A percentile compares a stretch with the other conserved stretches of the same genome.
Conservation (phyloP, 2,113 vertebrate genomes). For the Bubo blakistoni region DNA sequence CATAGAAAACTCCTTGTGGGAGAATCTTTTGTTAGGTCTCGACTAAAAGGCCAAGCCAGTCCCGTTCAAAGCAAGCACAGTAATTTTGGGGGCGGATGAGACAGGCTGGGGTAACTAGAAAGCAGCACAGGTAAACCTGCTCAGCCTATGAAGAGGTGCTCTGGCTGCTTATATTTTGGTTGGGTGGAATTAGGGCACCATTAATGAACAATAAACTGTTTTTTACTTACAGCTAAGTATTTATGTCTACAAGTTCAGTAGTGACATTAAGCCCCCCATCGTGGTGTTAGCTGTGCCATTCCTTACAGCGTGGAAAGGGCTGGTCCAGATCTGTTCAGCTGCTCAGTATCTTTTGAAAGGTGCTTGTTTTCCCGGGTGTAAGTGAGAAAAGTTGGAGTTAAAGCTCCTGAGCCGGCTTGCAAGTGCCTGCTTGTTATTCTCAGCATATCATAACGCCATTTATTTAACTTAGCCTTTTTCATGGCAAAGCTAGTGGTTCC, state of each 20-base stretch:
- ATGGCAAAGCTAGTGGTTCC: background rate
- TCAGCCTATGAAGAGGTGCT: background rate
- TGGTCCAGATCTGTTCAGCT: background rate
- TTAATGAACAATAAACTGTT: background rate
- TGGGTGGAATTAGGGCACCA: background rate
- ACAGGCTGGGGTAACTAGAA: background rate
- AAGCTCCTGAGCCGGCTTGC: background rate
- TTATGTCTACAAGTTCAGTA: background rate
- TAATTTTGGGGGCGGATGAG: background rate
- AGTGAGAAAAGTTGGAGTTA: background rate
- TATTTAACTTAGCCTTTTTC: background rate
- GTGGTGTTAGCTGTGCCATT: background rate
- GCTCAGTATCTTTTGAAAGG: background rate
- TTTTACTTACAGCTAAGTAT: background rate
- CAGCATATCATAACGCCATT: background rate
- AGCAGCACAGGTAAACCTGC: background rate
- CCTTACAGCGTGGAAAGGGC: background rate
- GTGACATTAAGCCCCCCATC: rapidly evolving
- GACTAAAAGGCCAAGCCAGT: background rate
- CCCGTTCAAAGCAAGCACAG: background rate
- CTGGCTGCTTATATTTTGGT: background rate
- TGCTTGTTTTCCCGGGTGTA: background rate
- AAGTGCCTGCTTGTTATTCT: background rate
- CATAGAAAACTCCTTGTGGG: conserved; percentile 3
- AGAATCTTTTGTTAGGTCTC: conserved; percentile 15